Evolutionary conservation across 1,140 invertebrate genomes (phyloP).

Genomic region (Anastrepha ludens): DNA sequence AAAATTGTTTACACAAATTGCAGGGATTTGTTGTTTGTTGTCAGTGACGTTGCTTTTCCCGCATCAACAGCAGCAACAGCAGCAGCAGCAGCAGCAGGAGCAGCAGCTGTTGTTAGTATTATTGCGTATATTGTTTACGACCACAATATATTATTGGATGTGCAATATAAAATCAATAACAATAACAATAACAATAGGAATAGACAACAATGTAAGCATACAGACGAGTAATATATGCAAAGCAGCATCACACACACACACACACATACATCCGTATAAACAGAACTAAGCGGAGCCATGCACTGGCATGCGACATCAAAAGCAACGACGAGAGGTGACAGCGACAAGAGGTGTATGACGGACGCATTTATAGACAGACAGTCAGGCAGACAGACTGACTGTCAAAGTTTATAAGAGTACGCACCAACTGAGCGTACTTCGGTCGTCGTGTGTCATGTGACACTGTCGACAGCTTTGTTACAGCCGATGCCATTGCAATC

Average conservation of each 20-base stretch:
- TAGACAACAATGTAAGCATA: slow-evolving; percentile 4
- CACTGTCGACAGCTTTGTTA: background rate
- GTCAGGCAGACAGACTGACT: background rate
- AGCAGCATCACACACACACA: background rate
- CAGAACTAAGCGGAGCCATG: background rate
- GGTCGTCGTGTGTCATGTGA: background rate
- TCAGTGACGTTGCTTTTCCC: background rate
- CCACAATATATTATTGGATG: background rate
- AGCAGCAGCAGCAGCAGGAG: background rate
- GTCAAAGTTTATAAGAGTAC: background rate
- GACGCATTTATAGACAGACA: background rate
- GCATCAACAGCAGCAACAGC: background rate
- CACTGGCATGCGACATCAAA: background rate
- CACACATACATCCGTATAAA: background rate
- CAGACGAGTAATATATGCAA: background rate
- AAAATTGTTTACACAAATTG: slow-evolving; percentile 30
- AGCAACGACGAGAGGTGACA: background rate
- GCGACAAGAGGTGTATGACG: too few relatives aligned
- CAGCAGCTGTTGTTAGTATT: slow-evolving; percentile 10
- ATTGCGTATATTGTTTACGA: background rate
- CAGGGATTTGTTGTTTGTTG: background rate
- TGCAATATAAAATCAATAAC: background rate
- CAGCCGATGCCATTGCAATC: background rate
- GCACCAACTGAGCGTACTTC: background rate
- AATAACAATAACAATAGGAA: background rate